Evolutionary conservation across 2,888 invertebrate species (phyloP), one percentile per base, ranked within the genome.

Genomic region (Drosophila emarginata): DNA sequence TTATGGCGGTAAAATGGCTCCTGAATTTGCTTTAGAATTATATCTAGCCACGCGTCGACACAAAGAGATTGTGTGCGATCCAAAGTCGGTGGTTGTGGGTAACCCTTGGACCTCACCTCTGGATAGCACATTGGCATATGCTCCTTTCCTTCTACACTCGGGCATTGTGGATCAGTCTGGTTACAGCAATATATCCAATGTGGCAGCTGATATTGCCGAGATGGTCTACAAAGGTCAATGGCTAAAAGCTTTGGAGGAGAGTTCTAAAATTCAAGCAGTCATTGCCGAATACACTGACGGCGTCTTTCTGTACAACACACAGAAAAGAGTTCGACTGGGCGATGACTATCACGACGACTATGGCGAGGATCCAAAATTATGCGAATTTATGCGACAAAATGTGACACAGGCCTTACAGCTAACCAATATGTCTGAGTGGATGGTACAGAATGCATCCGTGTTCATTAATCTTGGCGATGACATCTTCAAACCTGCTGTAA

Each of bases 1-100:
- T 0, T 97, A 97, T 90, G 97, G 97, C 28, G 97, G 97, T 1
- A 98, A 98, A 92, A 97, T 97, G 97, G 95, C 96, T 0, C 94
- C 95, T 0, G 96, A 96, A 80, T 97, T 97, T 90, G 96, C 95
- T 90, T 93, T 80, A 21, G 88, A 89, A 32, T 71, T 91, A 54
- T 59, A 91, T 52, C 81, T 95, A 94, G 95, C 94, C 2, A 21
- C 45, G 45, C 93, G 95, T 83, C 84, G 92, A 69, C 90, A 89
- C 0, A 94, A 94, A 0, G 92, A 92, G 11, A 93, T 96, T 12
- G 90, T 92, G 28, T 95, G 95, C 21, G 95, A 97, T 88, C 63
- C 98, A 61, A 93, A 93, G 82, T 97, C 97, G 0, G 94, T 98
- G 23, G 96, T 95, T 0, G 93, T 98, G 89, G 97, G 97, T 0